Evolutionary conservation across 2,888 invertebrate genomes (phyloP).

Genomic region (Galeopsomyia nigrocyanea): DNA sequence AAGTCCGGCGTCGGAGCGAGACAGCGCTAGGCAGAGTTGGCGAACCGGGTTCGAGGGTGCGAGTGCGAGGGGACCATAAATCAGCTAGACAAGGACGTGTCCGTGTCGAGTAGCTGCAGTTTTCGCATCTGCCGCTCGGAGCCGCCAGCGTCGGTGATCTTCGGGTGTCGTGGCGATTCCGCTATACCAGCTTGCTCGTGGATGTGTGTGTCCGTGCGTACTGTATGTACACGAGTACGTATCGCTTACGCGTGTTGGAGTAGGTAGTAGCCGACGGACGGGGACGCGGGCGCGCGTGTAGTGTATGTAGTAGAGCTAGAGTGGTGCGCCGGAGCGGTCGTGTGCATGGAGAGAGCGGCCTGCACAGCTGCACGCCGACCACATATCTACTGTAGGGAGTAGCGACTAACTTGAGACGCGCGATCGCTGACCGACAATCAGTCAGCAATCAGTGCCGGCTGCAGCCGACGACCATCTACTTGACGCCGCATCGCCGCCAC

Average conservation of each 20-base stretch:
- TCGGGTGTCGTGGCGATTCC: too few relatives aligned
- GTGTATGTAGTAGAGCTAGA: too few relatives aligned
- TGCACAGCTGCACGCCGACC: too few relatives aligned
- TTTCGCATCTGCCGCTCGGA: neutral
- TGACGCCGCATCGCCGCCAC: conserved; percentile 15
- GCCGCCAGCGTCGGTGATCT: conserved; percentile 4
- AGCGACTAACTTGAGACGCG: neutral
- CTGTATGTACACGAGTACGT: neutral
- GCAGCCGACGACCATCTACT: neutral
- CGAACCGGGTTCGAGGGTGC: too few relatives aligned
- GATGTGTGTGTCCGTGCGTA: neutral
- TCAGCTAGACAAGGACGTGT: conserved; percentile 33
- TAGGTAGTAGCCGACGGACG: conserved; percentile 2
- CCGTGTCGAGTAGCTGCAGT: neutral
- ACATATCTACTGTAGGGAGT: too few relatives aligned
- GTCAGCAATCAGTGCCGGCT: neutral
- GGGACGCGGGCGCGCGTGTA: neutral
- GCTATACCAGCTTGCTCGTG: too few relatives aligned
- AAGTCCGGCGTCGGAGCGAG: too few relatives aligned
- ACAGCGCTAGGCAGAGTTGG: too few relatives aligned
- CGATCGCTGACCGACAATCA: conserved; percentile 23
- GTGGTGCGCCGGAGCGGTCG: neutral
- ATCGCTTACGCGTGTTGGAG: neutral
- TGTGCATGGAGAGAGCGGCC: too few relatives aligned
- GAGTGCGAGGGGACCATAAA: conserved; percentile 16